phyloP scores from a whole-genome alignment of 1,140 invertebrate species.

The Pachypeltis micranthus region DNA sequence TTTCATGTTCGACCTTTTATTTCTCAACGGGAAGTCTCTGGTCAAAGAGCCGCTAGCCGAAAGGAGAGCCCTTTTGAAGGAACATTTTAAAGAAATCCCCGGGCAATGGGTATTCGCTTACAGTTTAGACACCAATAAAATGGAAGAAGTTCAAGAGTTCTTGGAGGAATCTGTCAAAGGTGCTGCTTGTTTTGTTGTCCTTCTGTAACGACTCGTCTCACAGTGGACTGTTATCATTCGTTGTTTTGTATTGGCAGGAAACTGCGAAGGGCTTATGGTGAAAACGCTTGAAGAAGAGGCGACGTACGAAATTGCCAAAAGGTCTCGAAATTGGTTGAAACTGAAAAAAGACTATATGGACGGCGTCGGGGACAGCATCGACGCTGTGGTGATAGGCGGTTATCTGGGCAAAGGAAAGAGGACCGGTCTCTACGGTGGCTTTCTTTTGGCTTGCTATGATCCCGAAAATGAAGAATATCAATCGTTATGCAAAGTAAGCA shows the following conservation, averaged over 20 bases:
- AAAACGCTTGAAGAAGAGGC: constrained; percentile 89
- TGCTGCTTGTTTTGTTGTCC: constrained; percentile 28
- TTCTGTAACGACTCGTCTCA: too few relatives aligned
- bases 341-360: constrained; percentile 97
- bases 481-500: constrained; percentile 67
- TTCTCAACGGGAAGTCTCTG: constrained; percentile 80
- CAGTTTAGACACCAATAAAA: constrained; percentile 66
- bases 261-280: constrained; percentile 98
- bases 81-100: constrained; percentile 63
- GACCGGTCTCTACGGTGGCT: constrained; percentile 89
- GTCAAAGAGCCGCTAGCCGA: constrained; percentile 67
- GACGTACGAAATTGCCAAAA: constrained; percentile 94
- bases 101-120: constrained; percentile 85
- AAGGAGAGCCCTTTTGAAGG: constrained; percentile 59
- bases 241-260: constrained; percentile 52
- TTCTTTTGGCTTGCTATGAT: constrained; percentile 94
- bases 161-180: constrained; percentile 91
- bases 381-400: constrained; percentile 92
- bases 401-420: constrained; percentile 90
- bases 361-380: constrained; percentile 84
- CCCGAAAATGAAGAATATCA: constrained; percentile 88
- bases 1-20: constrained; percentile 95
- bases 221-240: too few relatives aligned
- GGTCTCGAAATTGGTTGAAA: constrained; percentile 96
- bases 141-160: constrained; percentile 89